Conservation (phyloP, 1,140 invertebrate genomes). For the Aphis gossypii region DNA sequence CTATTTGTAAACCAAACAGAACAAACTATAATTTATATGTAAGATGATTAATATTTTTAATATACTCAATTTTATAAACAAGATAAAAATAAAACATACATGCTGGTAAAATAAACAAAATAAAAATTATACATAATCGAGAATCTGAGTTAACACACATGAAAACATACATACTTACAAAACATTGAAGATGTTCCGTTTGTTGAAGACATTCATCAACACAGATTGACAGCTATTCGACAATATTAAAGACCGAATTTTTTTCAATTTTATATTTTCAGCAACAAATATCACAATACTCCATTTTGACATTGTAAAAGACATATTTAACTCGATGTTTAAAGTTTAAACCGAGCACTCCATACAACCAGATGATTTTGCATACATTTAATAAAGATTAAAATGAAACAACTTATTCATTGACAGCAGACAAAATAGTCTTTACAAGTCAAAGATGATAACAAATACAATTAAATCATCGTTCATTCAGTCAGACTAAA, state of each 20-base stretch:
- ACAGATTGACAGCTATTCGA: constrained; percentile 42
- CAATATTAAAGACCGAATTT: constrained; percentile 31
- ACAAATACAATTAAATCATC: constrained; percentile 15
- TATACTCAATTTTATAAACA: not conserved
- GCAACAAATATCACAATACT: constrained; percentile 14
- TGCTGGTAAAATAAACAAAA: constrained; percentile 41
- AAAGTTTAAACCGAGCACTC: not conserved
- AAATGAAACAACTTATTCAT: not conserved
- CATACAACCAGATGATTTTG: constrained; percentile 29
- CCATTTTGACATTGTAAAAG: not conserved
- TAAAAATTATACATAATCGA: constrained; percentile 36
- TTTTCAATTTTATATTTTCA: constrained; percentile 22
- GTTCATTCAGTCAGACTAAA: constrained; percentile 33
- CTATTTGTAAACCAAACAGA: constrained; percentile 8
- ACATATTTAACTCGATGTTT: constrained; percentile 22
- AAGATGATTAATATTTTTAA: not conserved
- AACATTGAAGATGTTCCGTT: constrained; percentile 50
- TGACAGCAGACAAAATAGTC: not conserved
- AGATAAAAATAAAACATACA: constrained; percentile 19
- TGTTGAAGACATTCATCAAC: constrained; percentile 39
- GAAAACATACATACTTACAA: constrained; percentile 54
- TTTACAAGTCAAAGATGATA: not conserved
- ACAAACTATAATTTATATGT: constrained; percentile 15
- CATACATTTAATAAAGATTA: constrained; percentile 7
- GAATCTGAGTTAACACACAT: not conserved